Evolutionary conservation across 1,140 invertebrate species (phyloP).

Genomic region (Drosophila fuyamai): DNA sequence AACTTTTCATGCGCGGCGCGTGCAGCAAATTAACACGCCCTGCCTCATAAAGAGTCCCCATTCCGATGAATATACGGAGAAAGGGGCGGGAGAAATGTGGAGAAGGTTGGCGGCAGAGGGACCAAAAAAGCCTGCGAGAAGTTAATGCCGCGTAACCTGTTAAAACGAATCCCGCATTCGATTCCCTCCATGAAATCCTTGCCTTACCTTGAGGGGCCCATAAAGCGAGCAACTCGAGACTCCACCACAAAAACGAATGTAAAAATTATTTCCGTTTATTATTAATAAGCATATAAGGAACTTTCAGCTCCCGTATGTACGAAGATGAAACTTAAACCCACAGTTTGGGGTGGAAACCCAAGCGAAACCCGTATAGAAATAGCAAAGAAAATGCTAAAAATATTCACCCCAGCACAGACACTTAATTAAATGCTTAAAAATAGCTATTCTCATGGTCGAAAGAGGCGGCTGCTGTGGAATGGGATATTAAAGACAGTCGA

Average conservation of each 20-base stretch:
- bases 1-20: slow-evolving; percentile 35
- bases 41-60: slow-evolving; percentile 43
- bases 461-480: slow-evolving; percentile 12
- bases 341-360: not conserved
- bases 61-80: slow-evolving; percentile 15
- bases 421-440: slow-evolving; percentile 61
- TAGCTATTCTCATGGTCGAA: slow-evolving; percentile 34
- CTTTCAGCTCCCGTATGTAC: not conserved
- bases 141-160: slow-evolving; percentile 51
- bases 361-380: slow-evolving; percentile 16
- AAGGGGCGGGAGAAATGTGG: not conserved
- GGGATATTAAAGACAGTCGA: slow-evolving; percentile 19
- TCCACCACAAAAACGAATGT: slow-evolving; percentile 23
- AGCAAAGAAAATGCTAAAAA: slow-evolving; percentile 31
- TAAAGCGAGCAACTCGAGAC: slow-evolving; percentile 31
- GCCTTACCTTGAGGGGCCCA: slow-evolving; percentile 34
- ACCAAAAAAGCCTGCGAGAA: slow-evolving; percentile 18
- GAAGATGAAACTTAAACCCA: slow-evolving; percentile 9
- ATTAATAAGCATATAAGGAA: slow-evolving; percentile 40
- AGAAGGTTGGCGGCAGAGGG: not conserved
- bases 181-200: slow-evolving; percentile 23
- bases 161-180: slow-evolving; percentile 31
- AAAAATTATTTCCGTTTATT: slow-evolving; percentile 50
- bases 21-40: slow-evolving; percentile 65
- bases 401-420: slow-evolving; percentile 11